phyloP scores from a whole-genome alignment of 2,113 vertebrate genomes.

The Gambusia holbrooki region DNA sequence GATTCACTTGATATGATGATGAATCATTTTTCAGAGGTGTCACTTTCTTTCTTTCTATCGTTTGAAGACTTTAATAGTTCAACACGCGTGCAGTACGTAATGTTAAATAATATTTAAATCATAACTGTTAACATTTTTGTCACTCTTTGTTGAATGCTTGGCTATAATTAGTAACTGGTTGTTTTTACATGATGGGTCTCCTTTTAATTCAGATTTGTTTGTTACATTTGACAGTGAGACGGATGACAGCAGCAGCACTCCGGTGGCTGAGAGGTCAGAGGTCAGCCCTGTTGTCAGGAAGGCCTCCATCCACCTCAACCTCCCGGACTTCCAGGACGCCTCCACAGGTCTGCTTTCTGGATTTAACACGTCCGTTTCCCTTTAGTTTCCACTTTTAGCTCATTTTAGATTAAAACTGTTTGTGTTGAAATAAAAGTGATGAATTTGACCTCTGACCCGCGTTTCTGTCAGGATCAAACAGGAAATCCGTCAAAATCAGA shows the following conservation, averaged over 20 bases:
- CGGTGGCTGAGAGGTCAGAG: constrained; percentile 77
- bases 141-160: too few relatives aligned
- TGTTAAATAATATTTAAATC: not conserved
- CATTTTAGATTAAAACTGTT: constrained; percentile 41
- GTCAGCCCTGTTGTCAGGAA: constrained; percentile 83
- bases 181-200: not conserved
- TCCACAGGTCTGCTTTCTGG: constrained; percentile 85
- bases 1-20: too few relatives aligned
- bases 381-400: constrained; percentile 29
- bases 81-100: not conserved
- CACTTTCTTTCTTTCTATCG: not conserved
- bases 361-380: constrained; percentile 17
- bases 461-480: constrained; percentile 3
- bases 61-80: not conserved
- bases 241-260: constrained; percentile 88
- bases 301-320: constrained; percentile 84
- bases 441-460: constrained; percentile 25
- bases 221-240: constrained; percentile 84
- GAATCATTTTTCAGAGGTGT: too few relatives aligned
- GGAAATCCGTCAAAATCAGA: constrained; percentile 13
- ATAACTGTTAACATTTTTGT: too few relatives aligned
- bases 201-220: not conserved
- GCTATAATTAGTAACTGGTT: too few relatives aligned
- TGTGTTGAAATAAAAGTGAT: constrained; percentile 49
- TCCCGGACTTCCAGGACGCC: constrained; percentile 90